Percentiles rank a stretch among this genome's conserved stretches.
phyloP scores from a whole-genome alignment of 23 tunicate genomes.

The Styela clava region DNA sequence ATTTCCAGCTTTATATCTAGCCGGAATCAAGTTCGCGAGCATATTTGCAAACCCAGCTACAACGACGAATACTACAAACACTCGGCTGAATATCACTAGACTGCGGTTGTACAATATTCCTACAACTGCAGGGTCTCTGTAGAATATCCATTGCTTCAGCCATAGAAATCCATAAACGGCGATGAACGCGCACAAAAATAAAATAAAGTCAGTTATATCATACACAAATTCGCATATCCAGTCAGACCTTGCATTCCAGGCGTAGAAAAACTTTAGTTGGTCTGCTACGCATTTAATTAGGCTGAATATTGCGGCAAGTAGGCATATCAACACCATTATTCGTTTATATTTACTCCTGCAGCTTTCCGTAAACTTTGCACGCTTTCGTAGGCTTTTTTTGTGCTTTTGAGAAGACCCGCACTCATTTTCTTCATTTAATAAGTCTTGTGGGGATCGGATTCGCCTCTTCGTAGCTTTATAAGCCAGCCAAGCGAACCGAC shows the following conservation, averaged over 20 bases:
- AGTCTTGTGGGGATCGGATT: not conserved
- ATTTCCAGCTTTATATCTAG: conserved; percentile 37
- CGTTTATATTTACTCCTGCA: conserved; percentile 24
- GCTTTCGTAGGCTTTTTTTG: not conserved
- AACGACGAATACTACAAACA: conserved; percentile 24
- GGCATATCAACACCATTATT: conserved; percentile 49
- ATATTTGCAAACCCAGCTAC: not conserved
- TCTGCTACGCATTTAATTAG: conserved; percentile 50
- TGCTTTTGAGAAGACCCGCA: not conserved
- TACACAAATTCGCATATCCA: conserved; percentile 54
- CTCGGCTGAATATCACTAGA: conserved; percentile 44
- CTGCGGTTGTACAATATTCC: conserved; percentile 38
- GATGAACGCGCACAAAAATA: conserved; percentile 34
- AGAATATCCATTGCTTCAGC: conserved; percentile 84
- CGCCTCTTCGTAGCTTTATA: conserved; percentile 2
- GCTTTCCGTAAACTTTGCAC: not conserved
- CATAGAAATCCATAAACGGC: conserved; percentile 65
- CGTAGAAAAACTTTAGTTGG: conserved; percentile 70
- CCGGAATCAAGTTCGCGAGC: conserved; percentile 49
- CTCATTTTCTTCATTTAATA: not conserved
- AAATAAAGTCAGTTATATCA: conserved; percentile 57
- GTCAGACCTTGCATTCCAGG: conserved; percentile 63
- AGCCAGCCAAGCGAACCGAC: not conserved
- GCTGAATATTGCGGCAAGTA: conserved; percentile 33
- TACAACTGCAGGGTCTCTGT: conserved; percentile 68